A percentile compares a stretch with the other conserved stretches of the same genome.
Evolutionary conservation across 2,797 vertebrate species (phyloP).

Genomic region (Amblyraja radiata): DNA sequence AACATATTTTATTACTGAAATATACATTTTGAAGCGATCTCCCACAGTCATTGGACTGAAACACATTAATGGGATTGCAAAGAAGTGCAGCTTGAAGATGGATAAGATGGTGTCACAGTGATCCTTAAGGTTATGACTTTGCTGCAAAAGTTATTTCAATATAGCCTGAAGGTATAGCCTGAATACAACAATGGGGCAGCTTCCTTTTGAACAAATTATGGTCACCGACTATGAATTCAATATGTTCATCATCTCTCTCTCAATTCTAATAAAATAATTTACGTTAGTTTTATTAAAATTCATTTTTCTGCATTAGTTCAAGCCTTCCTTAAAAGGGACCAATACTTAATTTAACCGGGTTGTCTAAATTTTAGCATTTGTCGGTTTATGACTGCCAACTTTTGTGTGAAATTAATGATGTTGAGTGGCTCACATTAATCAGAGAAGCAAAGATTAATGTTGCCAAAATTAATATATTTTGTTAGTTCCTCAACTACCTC

Average conservation of each 20-base stretch:
- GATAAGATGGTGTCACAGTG: conserved; percentile 41
- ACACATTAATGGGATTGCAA: conserved; percentile 30
- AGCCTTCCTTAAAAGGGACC: conserved; percentile 45
- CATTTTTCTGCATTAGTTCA: conserved; percentile 48
- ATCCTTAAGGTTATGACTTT: conserved; percentile 46
- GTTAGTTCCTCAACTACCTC: neutral
- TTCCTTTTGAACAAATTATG: conserved; percentile 46
- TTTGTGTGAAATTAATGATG: neutral
- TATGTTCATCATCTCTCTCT: conserved; percentile 44
- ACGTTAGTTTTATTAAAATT: conserved; percentile 49
- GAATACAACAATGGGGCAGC: conserved; percentile 42
- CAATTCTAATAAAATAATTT: conserved; percentile 48
- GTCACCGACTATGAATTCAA: conserved; percentile 45
- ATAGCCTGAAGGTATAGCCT: conserved; percentile 43
- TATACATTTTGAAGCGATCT: neutral
- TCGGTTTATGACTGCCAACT: neutral
- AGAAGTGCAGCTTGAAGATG: conserved; percentile 46
- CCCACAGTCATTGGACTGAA: too few relatives aligned
- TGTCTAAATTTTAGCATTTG: neutral
- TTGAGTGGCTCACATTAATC: neutral
- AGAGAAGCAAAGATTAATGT: neutral
- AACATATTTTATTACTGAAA: neutral
- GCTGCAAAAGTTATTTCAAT: conserved; percentile 47
- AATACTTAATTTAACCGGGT: conserved; percentile 44
- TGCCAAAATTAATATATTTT: conserved; percentile 27